A percentile compares a stretch with the other conserved stretches of the same genome.
Conservation (phyloP, 2,888 invertebrate genomes). For the Melanophora roralis region DNA sequence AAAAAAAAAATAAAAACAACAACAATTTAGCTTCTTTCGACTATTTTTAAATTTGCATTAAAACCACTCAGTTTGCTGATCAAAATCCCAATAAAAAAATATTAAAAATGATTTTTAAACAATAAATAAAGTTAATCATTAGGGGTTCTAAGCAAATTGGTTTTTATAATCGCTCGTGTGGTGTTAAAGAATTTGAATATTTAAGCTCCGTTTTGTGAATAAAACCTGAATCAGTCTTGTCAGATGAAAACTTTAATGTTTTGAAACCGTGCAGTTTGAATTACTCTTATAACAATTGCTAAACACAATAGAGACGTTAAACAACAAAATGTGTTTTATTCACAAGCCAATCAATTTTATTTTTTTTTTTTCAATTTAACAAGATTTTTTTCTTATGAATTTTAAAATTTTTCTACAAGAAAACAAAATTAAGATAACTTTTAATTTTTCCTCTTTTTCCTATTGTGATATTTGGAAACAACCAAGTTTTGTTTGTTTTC, state of each 20-base stretch:
- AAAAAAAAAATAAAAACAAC: no score
- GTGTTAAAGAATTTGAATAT: not conserved
- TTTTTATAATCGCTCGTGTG: not conserved
- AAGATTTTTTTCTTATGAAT: no score
- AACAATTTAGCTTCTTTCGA: not conserved
- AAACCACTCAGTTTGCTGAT: constrained; percentile 8
- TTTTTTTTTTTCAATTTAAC: no score
- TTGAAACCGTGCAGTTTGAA: no score
- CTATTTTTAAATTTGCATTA: constrained; percentile 34
- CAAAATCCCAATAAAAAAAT: not conserved
- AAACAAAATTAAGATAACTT: no score
- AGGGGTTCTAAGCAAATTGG: not conserved
- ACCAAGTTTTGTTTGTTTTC: no score
- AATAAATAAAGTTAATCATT: constrained; percentile 26
- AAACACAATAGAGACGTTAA: not conserved
- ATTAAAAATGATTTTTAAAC: not conserved
- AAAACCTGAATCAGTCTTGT: constrained; percentile 6
- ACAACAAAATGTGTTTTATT: not conserved
- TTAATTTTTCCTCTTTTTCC: no score
- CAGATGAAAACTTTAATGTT: no score
- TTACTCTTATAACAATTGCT: no score
- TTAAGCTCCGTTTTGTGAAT: not conserved
- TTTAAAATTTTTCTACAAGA: no score
- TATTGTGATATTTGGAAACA: no score
- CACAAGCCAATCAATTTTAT: no score